Conservation (phyloP, 1,140 invertebrate species). For the Triops cancriformis region DNA sequence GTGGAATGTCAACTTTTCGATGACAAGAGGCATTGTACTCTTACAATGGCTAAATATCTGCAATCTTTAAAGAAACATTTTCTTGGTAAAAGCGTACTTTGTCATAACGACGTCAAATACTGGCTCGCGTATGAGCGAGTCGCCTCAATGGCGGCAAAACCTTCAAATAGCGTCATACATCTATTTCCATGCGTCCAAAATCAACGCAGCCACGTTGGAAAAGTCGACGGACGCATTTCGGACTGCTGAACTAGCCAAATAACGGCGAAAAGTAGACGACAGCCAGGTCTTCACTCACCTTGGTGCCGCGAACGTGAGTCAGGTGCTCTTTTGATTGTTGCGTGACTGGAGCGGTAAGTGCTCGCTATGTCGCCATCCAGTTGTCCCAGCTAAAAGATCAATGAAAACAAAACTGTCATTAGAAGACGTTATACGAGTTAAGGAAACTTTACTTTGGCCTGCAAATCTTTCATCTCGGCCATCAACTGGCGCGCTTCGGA, state of each 20-base stretch:
- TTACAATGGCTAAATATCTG: no score
- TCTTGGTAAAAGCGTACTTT: no score
- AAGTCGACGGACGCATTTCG: neutral
- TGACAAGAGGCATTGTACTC: no score
- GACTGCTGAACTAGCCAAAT: neutral
- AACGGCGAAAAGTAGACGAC: neutral
- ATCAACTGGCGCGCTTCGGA: neutral
- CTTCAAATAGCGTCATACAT: no score
- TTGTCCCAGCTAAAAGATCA: neutral
- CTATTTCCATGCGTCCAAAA: neutral
- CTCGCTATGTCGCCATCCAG: slow-evolving; percentile 2
- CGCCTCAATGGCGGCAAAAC: neutral
- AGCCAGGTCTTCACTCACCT: neutral
- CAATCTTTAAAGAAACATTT: no score
- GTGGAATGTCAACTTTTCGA: no score
- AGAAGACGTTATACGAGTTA: neutral
- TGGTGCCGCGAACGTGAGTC: neutral
- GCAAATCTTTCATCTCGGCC: neutral
- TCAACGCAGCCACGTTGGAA: neutral
- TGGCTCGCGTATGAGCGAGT: neutral
- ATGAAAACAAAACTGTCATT: neutral
- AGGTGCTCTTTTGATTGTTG: neutral
- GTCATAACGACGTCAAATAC: no score
- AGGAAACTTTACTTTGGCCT: neutral
- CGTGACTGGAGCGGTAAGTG: neutral